Base-by-base conservation (phyloP, 2,113 vertebrate species). In the Eulemur rufifrons region DNA sequence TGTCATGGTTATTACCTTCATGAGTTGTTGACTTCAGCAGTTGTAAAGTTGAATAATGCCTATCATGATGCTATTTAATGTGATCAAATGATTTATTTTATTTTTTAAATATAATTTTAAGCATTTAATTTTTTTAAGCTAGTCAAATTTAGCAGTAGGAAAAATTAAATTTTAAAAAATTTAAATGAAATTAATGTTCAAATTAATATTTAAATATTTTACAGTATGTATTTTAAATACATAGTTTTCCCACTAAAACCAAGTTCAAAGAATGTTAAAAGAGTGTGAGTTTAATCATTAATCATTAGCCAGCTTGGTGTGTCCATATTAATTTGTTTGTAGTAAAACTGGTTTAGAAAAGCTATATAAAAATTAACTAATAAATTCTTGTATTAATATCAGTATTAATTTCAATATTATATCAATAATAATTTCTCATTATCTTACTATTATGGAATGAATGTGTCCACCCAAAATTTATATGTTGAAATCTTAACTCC, bases 341-440 rank as follows among this genome's bases (percentile, higher is more conserved):
- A 85, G 8, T 76, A 68, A 91, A 88, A 80, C 8, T 88, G 32
- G 42, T 64, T 89, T 93, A 50, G 69, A 52, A 94, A 97, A 29
- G 6, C 14, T 64, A 0, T 3, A 18, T 27, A 45, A 39, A 92
- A 83, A 59, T 90, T 86, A 86, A 52, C 25, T 64, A 59, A 45
- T 34, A 17, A 45, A 61, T 21, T 59, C 21, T 47, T 54, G 20
- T 56, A 76, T 91, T 47, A 78, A 39, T 81, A 81, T 52, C 77
- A 61, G 7, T 69, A 54, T 54, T 54, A 54, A 54, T 54, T 54
- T 54, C 52, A 54, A 54, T 54, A 14, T 17, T 73, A 47, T 17
- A 73, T 13, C 37, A 91, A 73, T 74, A 32, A 77, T 82, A 85
- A 45, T 25, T 69, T 87, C 2, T 45, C 17, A 18, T 81, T 80